Base-by-base conservation (phyloP, 2,888 invertebrate species). In the Uropetala carovei region DNA sequence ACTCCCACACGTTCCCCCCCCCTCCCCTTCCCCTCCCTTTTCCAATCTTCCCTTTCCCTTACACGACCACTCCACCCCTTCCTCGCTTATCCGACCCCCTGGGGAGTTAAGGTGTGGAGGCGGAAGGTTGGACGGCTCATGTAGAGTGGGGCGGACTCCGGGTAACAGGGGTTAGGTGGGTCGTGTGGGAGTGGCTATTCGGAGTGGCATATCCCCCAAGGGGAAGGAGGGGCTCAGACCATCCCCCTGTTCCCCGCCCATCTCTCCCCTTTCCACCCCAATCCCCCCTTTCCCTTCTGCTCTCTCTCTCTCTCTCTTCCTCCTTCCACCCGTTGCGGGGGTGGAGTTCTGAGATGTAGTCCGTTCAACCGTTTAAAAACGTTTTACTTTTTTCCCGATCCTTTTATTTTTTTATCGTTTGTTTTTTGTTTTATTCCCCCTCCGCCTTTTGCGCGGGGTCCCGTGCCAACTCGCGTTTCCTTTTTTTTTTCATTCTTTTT, bases 151-250 rank as follows among this genome's bases (percentile, higher is more conserved):
- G 85, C 22, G 85, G 56, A n/a, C 57, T 84, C 56, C 43, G 14
- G 18, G 57, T 22, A 57, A 85, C 58, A n/a, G 85, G 57, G 85
- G 85, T 85, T 57, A 58, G 85, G 57, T 64, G 18, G n/a, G 64
- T 56, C n/a, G 43, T n/a, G 89, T 89, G 89, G 89, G 89, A 89
- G 89, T 89, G 89, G 89, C 43, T 64, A n/a, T 43, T 89, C 43
- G 64, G 89, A 43, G 89, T 89, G 89, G 89, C 89, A 68, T 60
- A 89, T 89, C 56, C 59, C 89, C 89, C 64, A 14, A 16, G 64
- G 89, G 64, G 64, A 68, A 43, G 89, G 89, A 89, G 89, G 89
- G 64, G 89, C 43, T 30, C 18, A 9, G 59, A 30, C 64, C 30
- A 30, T 60, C 89, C 30, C 14, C 86, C 57, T 59, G n/a, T 27